Evolutionary conservation across 1,140 invertebrate species (phyloP).

Genomic region (Tetragonula clypearis): DNA sequence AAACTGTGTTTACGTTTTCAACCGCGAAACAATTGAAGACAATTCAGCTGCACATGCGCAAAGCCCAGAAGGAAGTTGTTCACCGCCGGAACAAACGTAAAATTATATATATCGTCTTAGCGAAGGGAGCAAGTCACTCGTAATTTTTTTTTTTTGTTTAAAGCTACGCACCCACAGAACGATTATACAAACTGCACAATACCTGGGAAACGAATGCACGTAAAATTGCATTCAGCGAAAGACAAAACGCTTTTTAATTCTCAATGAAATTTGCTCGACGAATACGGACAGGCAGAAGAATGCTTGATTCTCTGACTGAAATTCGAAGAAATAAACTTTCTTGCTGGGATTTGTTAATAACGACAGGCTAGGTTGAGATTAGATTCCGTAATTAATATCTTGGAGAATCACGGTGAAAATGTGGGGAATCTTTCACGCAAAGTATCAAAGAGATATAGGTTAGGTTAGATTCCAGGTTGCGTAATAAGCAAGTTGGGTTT

Average conservation of each 20-base stretch:
- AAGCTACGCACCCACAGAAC: neutral
- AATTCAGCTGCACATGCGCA: neutral
- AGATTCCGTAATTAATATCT: no score
- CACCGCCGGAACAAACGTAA: neutral
- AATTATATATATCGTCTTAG: neutral
- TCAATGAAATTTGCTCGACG: neutral
- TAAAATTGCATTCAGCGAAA: neutral
- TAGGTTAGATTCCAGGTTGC: no score
- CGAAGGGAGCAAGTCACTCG: neutral
- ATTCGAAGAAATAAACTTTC: neutral
- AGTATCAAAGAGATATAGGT: no score
- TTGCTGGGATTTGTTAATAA: neutral
- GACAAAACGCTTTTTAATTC: constrained; percentile 5
- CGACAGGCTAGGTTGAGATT: no score
- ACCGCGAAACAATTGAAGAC: neutral
- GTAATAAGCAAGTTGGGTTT: no score
- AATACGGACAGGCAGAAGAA: neutral
- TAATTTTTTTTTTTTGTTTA: neutral
- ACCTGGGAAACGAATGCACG: neutral
- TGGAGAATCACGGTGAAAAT: no score
- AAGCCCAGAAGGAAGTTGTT: neutral
- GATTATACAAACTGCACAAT: constrained; percentile 4
- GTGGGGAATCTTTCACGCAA: no score
- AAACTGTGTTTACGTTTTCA: neutral
- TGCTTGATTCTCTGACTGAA: neutral